phyloP scores from a whole-genome alignment of 2,113 vertebrate genomes.

The Ceuthmochares aereus region DNA sequence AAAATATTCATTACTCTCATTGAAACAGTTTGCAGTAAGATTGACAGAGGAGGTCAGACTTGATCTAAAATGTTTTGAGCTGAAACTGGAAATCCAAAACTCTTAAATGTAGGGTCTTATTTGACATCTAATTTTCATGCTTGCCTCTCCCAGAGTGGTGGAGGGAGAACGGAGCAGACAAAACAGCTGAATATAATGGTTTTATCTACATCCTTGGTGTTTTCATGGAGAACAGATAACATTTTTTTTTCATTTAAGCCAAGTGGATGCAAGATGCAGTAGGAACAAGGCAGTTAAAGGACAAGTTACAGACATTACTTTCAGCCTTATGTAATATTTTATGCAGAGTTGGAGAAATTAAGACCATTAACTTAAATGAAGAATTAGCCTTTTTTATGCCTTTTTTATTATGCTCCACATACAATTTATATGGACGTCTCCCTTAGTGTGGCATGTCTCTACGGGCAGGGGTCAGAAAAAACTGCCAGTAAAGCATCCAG shows the following conservation, averaged over 20 bases:
- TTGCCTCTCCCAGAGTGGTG: not conserved
- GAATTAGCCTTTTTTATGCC: not conserved
- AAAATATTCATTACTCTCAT: not conserved
- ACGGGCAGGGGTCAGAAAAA: not conserved
- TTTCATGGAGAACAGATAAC: not conserved
- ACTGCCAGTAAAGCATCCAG: not conserved
- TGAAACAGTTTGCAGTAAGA: not conserved
- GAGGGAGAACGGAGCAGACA: not conserved
- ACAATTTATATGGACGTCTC: fast-evolving
- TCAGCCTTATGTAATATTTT: not conserved
- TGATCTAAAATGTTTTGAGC: not conserved
- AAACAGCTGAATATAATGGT: not conserved
- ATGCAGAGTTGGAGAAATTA: not conserved
- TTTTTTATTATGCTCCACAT: not conserved
- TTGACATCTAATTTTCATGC: not conserved
- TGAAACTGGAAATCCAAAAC: not conserved
- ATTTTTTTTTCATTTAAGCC: not conserved
- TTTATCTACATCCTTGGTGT: not conserved
- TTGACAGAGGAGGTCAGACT: not conserved
- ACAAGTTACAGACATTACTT: not conserved
- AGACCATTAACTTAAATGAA: not conserved
- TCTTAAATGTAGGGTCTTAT: not conserved
- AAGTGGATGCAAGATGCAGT: not conserved
- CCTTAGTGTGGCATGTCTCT: not conserved
- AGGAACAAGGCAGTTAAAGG: not conserved